Base-by-base conservation (phyloP, 2,797 vertebrate species). In the Gadopsis bispinosus region DNA sequence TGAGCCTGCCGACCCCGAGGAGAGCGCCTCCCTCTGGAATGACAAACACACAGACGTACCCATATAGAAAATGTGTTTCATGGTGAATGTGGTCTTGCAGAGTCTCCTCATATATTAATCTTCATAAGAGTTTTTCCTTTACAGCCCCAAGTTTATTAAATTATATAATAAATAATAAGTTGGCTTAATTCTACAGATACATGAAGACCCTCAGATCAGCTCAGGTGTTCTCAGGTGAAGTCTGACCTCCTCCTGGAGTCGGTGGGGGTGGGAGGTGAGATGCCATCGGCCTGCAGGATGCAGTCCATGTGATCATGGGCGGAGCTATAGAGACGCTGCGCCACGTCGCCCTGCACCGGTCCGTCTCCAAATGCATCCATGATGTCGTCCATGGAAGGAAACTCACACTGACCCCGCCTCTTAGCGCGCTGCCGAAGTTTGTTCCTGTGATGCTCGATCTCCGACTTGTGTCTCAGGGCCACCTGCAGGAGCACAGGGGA, bases 251-350 rank as follows among this genome's bases (percentile, higher is more conserved):
- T 98, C 83, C 96, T 95, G 83, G 96, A 96, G 76, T 98, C 96
- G 54, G 95, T 93, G 80, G 97, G 96, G 20, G 96, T 95, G 0
- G 96, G 96, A 0, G 97, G 95, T 19, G 96, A 95, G 53, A 85
- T 87, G 75, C 92, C 90, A 5, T 96, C 95, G 2, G 96, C 94
- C 88, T 98, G 96, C 81, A 99, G 95, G 88, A 99, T 98, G 93
- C 97, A 97, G 94, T 99, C 97, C 83, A 99, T 98, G 93, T 99
- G 97, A 95, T 98, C 97, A 70, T 99, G 97, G 11, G 97, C 97
- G 54, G 97, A 96, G 82, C 97, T 97, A 69, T 99, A 99, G 72
- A 99, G 96, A 4, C 97, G 95, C 87, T 97, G 97, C 0, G 89
- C 92, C 0, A 31, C 83, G 16, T 88, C 92, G 0, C 81, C 87